Percentiles rank a stretch among this genome's conserved stretches.
Conservation (phyloP, 2,797 vertebrate genomes). For the Acanthurus tractus region DNA sequence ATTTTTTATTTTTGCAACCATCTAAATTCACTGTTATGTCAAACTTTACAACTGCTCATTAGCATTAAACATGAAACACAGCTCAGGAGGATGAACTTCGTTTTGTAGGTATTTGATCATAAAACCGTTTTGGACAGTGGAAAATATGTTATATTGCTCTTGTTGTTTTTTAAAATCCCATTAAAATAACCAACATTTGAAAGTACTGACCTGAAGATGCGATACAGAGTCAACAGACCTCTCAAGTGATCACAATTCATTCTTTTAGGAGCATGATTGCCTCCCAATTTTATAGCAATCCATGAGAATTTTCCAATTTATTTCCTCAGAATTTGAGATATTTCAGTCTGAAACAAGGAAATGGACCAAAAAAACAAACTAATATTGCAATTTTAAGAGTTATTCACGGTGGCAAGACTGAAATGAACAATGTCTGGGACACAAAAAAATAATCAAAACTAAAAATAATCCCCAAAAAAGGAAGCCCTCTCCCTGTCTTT, state of each 20-base stretch:
- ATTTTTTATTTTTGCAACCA: too few species aligned
- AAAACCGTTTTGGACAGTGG: too few species aligned
- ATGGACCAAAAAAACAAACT: too few species aligned
- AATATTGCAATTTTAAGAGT: neutral
- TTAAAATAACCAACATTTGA: neutral
- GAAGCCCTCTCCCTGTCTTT: too few species aligned
- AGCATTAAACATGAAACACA: too few species aligned
- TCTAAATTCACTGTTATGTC: too few species aligned
- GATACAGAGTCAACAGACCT: neutral
- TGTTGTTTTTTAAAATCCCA: too few species aligned
- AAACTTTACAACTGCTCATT: too few species aligned
- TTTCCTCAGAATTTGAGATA: neutral
- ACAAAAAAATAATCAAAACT: neutral
- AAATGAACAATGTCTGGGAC: neutral
- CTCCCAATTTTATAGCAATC: neutral
- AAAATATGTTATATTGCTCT: too few species aligned
- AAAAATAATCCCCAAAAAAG: neutral
- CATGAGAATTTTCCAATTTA: too few species aligned
- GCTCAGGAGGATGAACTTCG: too few species aligned
- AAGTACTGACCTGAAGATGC: neutral
- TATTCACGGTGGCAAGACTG: neutral
- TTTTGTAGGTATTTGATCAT: too few species aligned
- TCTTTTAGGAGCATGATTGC: neutral
- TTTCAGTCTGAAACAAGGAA: neutral
- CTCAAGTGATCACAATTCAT: neutral